A percentile compares a stretch with the other conserved stretches of the same genome.
These are phyloP conservation scores for Harpegnathos saltator DNA, from an alignment of 1,140 invertebrate genomes.

Conservation along the genomic window DNA sequence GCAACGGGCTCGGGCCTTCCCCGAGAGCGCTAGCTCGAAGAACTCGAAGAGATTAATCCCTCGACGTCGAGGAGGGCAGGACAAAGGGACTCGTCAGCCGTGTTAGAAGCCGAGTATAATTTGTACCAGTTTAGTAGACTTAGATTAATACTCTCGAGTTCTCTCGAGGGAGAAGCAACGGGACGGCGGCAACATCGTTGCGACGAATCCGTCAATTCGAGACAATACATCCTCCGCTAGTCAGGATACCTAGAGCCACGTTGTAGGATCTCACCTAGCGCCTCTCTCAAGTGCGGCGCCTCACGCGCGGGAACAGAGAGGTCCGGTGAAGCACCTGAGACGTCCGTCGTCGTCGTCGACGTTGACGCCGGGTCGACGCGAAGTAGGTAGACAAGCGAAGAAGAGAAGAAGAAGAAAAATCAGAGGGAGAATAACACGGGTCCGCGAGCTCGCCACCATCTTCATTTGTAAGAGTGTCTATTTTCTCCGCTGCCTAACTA, in stretches of 20 bases:
- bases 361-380: neutral
- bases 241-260: neutral
- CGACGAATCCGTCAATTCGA: neutral
- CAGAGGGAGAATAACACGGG: slow-evolving; percentile 42
- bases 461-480: slow-evolving; percentile 79
- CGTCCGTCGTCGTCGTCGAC: neutral
- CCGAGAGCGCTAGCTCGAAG: neutral
- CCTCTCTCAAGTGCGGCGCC: neutral
- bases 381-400: neutral
- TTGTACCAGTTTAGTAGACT: neutral
- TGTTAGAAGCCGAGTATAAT: slow-evolving; percentile 5
- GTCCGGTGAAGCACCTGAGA: slow-evolving; percentile 22
- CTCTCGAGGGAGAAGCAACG: neutral
- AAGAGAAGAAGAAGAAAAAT: neutral
- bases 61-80: slow-evolving; percentile 13
- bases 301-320: no score
- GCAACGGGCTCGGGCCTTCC: neutral
- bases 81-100: neutral
- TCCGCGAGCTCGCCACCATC: slow-evolving; percentile 75
- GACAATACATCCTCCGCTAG: neutral
- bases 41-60: slow-evolving; percentile 5
- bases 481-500: slow-evolving; percentile 79
- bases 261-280: neutral
- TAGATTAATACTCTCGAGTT: slow-evolving; percentile 13
- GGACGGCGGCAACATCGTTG: neutral